Percentiles rank a stretch among this genome's conserved stretches.
Evolutionary conservation across 2,797 vertebrate species (phyloP).

Genomic region (Astyanax mexicanus): DNA sequence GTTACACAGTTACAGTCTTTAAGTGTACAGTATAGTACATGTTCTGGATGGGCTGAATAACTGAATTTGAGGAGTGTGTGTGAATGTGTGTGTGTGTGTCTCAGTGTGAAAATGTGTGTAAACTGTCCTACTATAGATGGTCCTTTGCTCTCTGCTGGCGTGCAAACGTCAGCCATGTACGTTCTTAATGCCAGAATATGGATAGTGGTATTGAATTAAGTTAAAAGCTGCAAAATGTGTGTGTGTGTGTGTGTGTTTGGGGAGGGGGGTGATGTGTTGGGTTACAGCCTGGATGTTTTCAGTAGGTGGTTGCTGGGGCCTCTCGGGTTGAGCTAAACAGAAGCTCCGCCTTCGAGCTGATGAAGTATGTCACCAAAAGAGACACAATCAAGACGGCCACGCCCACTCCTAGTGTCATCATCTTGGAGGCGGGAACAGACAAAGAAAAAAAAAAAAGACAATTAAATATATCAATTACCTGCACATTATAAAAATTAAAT

Average conservation of each 20-base stretch:
- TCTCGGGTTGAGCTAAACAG: conserved; percentile 86
- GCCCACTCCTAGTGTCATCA: conserved; percentile 88
- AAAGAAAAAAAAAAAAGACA: background rate
- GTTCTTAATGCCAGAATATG: conserved; percentile 8
- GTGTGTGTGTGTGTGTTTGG: conserved; percentile 40
- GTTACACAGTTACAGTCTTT: conserved; percentile 61
- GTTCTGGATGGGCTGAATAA: conserved; percentile 20
- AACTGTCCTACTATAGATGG: background rate
- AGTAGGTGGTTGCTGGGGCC: conserved; percentile 84
- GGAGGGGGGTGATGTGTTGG: no score
- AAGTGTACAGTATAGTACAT: conserved; percentile 62
- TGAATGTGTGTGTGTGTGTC: no score
- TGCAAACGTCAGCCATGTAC: background rate
- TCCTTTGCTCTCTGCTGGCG: background rate
- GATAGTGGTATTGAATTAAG: conserved; percentile 29
- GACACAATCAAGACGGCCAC: conserved; percentile 82
- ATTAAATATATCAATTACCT: no score
- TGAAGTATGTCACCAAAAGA: conserved; percentile 84
- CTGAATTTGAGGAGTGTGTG: conserved; percentile 50
- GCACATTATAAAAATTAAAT: no score
- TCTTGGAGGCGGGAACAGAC: conserved; percentile 70
- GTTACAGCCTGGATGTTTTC: conserved; percentile 60
- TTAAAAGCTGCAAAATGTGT: conserved; percentile 40
- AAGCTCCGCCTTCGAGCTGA: conserved; percentile 91
- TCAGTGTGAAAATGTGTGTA: conserved; percentile 22